Conservation (phyloP, 2,797 vertebrate genomes). For the Neopelma chrysocephalum region DNA sequence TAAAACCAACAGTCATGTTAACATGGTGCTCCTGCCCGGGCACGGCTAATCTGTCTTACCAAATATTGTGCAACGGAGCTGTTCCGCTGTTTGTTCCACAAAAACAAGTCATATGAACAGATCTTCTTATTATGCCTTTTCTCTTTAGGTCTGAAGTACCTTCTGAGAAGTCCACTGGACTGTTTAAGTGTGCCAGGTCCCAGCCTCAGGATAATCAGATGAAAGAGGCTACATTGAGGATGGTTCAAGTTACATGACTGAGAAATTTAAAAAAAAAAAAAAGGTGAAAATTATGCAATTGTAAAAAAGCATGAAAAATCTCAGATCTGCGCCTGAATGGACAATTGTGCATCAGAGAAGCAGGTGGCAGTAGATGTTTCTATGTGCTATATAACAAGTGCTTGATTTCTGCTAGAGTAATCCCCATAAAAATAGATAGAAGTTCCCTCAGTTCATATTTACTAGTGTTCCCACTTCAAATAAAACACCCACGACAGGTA, state of each 20-base stretch:
- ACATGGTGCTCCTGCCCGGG: background rate
- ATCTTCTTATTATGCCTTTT: background rate
- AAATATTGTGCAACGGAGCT: background rate
- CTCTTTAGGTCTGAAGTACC: background rate
- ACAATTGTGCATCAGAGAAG: background rate
- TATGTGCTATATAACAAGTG: background rate
- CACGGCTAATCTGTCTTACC: background rate
- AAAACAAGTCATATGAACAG: background rate
- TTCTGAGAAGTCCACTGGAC: background rate
- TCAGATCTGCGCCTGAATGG: background rate
- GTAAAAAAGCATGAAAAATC: background rate
- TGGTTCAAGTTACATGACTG: background rate
- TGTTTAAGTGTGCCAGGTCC: background rate
- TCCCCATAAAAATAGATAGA: constrained; percentile 4
- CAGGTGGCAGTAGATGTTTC: background rate
- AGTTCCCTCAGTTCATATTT: constrained; percentile 44
- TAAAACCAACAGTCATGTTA: background rate
- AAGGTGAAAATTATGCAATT: background rate
- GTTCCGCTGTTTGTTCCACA: background rate
- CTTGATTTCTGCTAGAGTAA: constrained; percentile 10
- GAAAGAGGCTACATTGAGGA: background rate
- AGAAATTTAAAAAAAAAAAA: background rate
- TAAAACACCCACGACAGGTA: constrained; percentile 37
- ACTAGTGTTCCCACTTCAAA: constrained; percentile 33
- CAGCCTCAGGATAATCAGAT: background rate